Evolutionary conservation across 2,888 invertebrate species (phyloP), one percentile per base, ranked within the genome.

Genomic region (Meandrusa payeni): DNA sequence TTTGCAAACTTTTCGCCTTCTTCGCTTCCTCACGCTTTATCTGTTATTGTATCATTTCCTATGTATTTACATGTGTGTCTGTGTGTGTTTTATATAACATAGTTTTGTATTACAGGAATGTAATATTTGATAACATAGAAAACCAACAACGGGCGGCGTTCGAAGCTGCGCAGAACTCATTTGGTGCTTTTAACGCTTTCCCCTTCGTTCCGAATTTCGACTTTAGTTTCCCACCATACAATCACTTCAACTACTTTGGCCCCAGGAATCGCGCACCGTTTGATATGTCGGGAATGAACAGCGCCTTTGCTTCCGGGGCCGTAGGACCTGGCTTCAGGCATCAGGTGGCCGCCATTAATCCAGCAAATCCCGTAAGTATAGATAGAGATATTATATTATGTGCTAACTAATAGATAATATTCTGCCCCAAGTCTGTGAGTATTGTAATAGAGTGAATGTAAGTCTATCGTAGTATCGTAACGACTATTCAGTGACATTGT

Each of bases 341-440:
- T 36, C 93, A 93, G 57, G 71, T 89, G 1, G 92, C 91, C 12
- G 72, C 72, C 3, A 88, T 93, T 17, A 89, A 67, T 54, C 93
- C 93, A 1, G 72, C 75, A 50, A 92, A 92, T 71, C 87, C 90
- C 32, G 93, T 93, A 78, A 82, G 82, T 59, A 19, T 12, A n/a
- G n/a, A n/a, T n/a, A n/a, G n/a, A n/a, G n/a, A n/a, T n/a, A n/a
- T n/a, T n/a, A n/a, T n/a, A n/a, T n/a, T n/a, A n/a, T n/a, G n/a
- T n/a, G n/a, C n/a, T n/a, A n/a, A n/a, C n/a, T n/a, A n/a, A n/a
- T n/a, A n/a, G n/a, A n/a, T n/a, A n/a, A n/a, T n/a, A n/a, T n/a
- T n/a, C n/a, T n/a, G n/a, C n/a, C n/a, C n/a, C n/a, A n/a, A n/a
- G n/a, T n/a, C n/a, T n/a, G n/a, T n/a, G n/a, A n/a, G n/a, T n/a